Evolutionary conservation across 2,113 vertebrate genomes (phyloP), one percentile per base, ranked within the genome.

Genomic region (Melanocharis versteri): DNA sequence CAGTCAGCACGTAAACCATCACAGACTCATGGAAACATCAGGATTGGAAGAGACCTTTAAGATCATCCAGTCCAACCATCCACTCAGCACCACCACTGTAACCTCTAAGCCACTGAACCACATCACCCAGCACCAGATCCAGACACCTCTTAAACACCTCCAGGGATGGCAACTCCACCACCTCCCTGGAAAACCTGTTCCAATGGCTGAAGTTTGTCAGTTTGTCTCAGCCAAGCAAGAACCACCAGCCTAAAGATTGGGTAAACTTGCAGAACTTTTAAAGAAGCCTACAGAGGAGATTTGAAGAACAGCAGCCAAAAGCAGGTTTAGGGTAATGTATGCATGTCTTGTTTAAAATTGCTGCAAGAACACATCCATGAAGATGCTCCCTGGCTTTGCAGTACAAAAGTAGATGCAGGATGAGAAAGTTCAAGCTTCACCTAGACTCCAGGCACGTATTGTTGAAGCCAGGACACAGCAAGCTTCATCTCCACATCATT

Each of bases 261-360:
- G 11, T 48, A 57, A 76, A 69, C 37, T 20, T 5, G 3, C 10
- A 73, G 31, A 70, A 70, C 33, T 30, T 30, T 61, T 47, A 47
- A 85, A 61, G n/a, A 66, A 15, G 33, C 64, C 50, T 26, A n/a
- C 13, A 70, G 37, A 79, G 40, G 19, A 77, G 40, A 70, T 39
- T 21, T 65, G 51, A 79, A 75, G 48, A 77, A 87, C 7, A 71
- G 45, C 30, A 73, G 24, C 15, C 60, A 77, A 68, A 84, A 72
- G 35, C 35, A 88, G 50, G 15, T 45, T 56, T 42, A 35, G 27
- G 45, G 81, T 35, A 40, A 84, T 0, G 0, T 1, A 0, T 39
- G 35, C 15, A 1, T 15, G 31, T 42, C n/a, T 51, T 47, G 7
- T 42, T 80, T 47, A 12, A 28, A 76, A 57, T 0, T 37, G n/a